These are phyloP conservation scores for Neolamprologus caudopunctatus DNA, from an alignment of 2,113 vertebrate genomes.

Conservation along the genomic window DNA sequence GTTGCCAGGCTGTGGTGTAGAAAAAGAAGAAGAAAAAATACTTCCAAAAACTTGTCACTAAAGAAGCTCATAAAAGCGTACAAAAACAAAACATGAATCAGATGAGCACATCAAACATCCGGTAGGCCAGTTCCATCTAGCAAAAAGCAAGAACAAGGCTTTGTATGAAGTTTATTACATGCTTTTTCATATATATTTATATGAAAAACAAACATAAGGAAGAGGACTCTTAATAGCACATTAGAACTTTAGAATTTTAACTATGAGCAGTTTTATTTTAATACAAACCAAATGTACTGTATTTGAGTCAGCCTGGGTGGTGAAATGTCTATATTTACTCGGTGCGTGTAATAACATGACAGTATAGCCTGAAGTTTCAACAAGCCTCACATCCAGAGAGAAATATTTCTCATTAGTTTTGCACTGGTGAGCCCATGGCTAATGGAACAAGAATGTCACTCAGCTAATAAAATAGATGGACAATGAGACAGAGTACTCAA, in stretches of 20 bases:
- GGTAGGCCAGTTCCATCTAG: neutral
- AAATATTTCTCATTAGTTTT: slow-evolving; percentile 35
- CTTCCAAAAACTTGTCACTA: neutral
- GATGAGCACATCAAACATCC: neutral
- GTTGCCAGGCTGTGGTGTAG: neutral
- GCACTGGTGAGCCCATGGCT: slow-evolving; percentile 2
- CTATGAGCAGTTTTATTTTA: neutral
- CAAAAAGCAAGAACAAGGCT: neutral
- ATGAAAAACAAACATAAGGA: neutral
- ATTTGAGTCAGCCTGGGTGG: neutral
- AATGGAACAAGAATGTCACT: slow-evolving; percentile 50
- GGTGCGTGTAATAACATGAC: slow-evolving; percentile 1
- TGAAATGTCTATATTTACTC: slow-evolving; percentile 12
- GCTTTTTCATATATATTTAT: neutral
- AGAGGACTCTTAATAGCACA: neutral
- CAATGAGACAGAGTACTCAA: neutral
- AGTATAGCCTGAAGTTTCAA: slow-evolving; percentile 20
- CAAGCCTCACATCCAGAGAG: slow-evolving; percentile 23
- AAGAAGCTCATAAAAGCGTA: neutral
- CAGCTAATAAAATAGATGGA: slow-evolving; percentile 17
- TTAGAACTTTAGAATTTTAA: neutral
- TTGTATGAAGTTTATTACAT: neutral
- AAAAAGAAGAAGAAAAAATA: neutral
- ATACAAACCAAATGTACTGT: neutral
- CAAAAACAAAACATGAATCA: neutral